These are phyloP conservation scores for Amazonetta brasiliensis DNA, from an alignment of 2,797 vertebrate species.

Conservation along the genomic window DNA sequence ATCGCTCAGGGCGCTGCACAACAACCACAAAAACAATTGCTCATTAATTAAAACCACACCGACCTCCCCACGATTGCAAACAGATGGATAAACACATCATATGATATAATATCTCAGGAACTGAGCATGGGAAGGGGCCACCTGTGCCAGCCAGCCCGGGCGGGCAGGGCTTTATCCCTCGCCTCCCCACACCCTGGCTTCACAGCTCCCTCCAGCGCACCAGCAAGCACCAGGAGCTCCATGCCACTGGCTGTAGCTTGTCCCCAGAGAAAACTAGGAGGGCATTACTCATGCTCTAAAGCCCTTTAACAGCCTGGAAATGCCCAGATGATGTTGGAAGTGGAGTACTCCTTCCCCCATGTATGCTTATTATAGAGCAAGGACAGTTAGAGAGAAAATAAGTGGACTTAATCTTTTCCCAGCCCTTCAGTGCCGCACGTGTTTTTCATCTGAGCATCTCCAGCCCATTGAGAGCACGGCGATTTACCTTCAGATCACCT, in stretches of 20 bases:
- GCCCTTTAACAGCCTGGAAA: not conserved
- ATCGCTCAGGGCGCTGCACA: constrained; percentile 39
- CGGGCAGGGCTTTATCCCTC: not conserved
- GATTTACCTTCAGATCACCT: constrained; percentile 27
- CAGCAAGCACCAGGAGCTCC: not conserved
- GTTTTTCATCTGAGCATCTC: constrained; percentile 54
- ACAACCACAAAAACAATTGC: constrained; percentile 72
- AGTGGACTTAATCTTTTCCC: not conserved
- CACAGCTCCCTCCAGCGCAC: not conserved
- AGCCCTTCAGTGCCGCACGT: not conserved
- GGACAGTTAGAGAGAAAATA: not conserved
- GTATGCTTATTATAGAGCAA: not conserved
- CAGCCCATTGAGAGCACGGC: not conserved
- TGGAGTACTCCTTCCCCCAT: not conserved
- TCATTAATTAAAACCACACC: constrained; percentile 74
- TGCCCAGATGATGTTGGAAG: not conserved
- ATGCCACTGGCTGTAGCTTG: fast-evolving
- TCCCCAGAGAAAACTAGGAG: not conserved
- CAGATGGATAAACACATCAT: constrained; percentile 60
- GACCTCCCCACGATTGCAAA: constrained; percentile 33
- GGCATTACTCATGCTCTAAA: not conserved
- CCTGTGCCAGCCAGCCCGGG: constrained; percentile 17
- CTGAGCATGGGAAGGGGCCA: constrained; percentile 42
- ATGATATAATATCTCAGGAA: constrained; percentile 47
- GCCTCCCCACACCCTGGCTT: not conserved